These are phyloP conservation scores for Eulithis testata DNA, from an alignment of 2,888 invertebrate genomes.

Conservation along the genomic window DNA sequence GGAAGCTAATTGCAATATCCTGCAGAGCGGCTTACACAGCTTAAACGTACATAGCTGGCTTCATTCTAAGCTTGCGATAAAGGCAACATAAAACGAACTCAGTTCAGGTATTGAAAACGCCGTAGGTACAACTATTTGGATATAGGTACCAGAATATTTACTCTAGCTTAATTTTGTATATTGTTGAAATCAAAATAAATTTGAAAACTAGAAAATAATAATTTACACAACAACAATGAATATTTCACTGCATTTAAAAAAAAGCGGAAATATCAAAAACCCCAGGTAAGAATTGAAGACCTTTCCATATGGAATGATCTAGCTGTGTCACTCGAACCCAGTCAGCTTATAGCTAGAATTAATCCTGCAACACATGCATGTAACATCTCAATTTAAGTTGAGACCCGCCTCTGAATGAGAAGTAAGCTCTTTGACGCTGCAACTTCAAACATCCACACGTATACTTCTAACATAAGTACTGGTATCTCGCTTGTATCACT, in stretches of 20 bases:
- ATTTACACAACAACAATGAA: no score
- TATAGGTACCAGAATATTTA: no score
- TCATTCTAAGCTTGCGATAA: background rate
- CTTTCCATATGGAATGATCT: background rate
- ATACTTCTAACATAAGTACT: background rate
- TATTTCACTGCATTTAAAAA: no score
- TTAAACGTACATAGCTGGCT: slow-evolving; percentile 9
- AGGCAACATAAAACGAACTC: background rate
- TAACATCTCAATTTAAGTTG: slow-evolving; percentile 36
- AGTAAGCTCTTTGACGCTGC: slow-evolving; percentile 29
- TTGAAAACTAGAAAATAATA: no score
- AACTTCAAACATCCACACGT: slow-evolving; percentile 15
- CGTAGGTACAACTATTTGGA: no score
- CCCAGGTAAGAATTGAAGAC: background rate
- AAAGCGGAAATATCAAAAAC: no score
- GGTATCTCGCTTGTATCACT: background rate
- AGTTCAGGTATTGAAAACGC: no score
- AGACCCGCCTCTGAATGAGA: slow-evolving; percentile 26
- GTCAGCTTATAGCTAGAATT: slow-evolving; percentile 24
- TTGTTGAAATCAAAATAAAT: no score
- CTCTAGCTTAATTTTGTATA: no score
- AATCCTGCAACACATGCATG: slow-evolving; percentile 36
- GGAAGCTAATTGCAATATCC: slow-evolving; percentile 27
- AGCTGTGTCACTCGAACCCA: slow-evolving; percentile 9
- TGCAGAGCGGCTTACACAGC: slow-evolving; percentile 25